Base-by-base conservation (phyloP, 2,113 vertebrate species). In the Telmatochromis brachygnathus region DNA sequence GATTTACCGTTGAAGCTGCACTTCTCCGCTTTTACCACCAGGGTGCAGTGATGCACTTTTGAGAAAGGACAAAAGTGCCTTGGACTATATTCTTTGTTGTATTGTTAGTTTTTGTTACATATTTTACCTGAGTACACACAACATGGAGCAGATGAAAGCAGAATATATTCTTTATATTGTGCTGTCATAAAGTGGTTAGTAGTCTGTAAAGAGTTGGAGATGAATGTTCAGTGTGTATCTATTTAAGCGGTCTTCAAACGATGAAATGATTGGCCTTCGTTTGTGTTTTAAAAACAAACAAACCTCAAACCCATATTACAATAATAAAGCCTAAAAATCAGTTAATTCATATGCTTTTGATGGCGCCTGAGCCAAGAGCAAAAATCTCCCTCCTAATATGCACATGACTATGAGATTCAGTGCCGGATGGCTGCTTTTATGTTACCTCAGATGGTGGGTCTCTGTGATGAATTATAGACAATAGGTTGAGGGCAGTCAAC, bases 391-490 rank as follows among this genome's bases (percentile, higher is more conserved):
- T 82, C 35, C 75, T 81, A 91, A 87, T 87, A 85, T 84, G 84
- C 91, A 88, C 86, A 92, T 45, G 83, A 80, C 65, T 79, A 39
- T 88, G 89, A 89, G 85, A 58, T 91, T 84, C 84, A 73, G 82
- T 51, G 37, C 82, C 42, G 85, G 60, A 89, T 92, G 89, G 81
- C 86, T 91, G 92, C 86, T 84, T 93, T 92, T 88, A 92, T 88
- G 90, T 92, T 93, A 85, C 89, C 84, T 89, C 85, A 88, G 87
- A 91, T 84, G 75, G 87, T 81, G 89, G 35, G 26, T 90, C 85
- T 92, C 39, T 85, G 89, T 94, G 93, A 92, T 94, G 92, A 93
- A 95, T 94, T 95, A 93, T 84, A 91, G 89, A 94, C 89, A 91
- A 91, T 91, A 89, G 92, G 89, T 91, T 90, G 91, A 94, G 89